phyloP scores from a whole-genome alignment of 2,797 vertebrate species.

The Gymnoscopelus microlampas region DNA sequence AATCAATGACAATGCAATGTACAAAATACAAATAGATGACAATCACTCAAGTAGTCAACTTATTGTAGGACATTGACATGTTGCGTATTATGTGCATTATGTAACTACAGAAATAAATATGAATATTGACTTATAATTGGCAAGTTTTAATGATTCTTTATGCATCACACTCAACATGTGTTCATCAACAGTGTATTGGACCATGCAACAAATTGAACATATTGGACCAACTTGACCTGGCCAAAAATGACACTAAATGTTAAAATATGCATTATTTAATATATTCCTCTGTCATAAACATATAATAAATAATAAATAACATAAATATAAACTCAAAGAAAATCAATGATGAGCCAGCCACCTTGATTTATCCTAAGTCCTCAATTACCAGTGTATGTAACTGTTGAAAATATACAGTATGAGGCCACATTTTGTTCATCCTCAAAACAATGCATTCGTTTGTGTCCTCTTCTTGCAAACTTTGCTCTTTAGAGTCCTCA shows the following conservation, averaged over 20 bases:
- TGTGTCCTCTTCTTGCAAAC: constrained; percentile 53
- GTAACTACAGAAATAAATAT: constrained; percentile 7
- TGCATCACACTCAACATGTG: constrained; percentile 23
- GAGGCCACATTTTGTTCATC: constrained; percentile 42
- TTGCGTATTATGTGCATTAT: constrained; percentile 7
- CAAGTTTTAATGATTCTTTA: constrained; percentile 41
- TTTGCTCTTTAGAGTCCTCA: constrained; percentile 67
- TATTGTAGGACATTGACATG: background rate
- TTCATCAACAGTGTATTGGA: constrained; percentile 32
- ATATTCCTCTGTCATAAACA: constrained; percentile 31
- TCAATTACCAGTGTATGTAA: constrained; percentile 18
- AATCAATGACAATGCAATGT: background rate
- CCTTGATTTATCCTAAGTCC: constrained; percentile 50
- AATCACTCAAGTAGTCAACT: background rate
- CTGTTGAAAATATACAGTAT: constrained; percentile 17
- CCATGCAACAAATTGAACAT: constrained; percentile 30
- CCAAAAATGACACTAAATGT: background rate
- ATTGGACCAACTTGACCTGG: constrained; percentile 53
- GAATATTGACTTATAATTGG: constrained; percentile 11
- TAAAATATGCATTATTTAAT: constrained; percentile 15
- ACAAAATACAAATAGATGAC: background rate
- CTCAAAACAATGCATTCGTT: constrained; percentile 32
- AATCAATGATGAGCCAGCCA: constrained; percentile 57
- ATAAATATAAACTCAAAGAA: constrained; percentile 64
- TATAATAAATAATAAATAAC: constrained; percentile 82